Evolutionary conservation across 2,797 vertebrate species (phyloP), one percentile per base, ranked within the genome.

Genomic region (Craterocephalus amniculus): DNA sequence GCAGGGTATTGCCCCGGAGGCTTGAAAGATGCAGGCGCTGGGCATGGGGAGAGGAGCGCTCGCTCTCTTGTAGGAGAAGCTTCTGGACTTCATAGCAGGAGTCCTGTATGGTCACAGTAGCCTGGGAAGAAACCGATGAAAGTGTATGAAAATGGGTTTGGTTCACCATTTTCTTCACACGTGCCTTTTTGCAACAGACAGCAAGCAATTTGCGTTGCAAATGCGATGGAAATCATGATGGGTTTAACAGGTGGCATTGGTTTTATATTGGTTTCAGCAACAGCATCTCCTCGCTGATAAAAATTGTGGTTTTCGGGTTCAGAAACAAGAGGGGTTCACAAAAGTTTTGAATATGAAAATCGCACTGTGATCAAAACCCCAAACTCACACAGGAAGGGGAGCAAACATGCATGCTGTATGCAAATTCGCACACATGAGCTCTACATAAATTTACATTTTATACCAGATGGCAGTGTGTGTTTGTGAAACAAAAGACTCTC

Each of bases 71-170:
- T 4, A 96, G 93, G 1, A 96, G 83, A 58, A 97, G 88, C 74
- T 80, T 94, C 43, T 96, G 94, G 77, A 98, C 92, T 75, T 96
- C 95, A 11, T 91, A 95, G 87, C 93, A 96, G 89, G 95, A 97
- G 69, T 97, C 95, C 88, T 97, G 97, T 67, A 98, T 95, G 81
- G 94, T 89, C 84, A 98, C 87, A 2, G 93, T 90, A 2, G 96
- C 97, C 97, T 98, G 70, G 67, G 26, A 38, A 11, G 22, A 72
- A 32, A 68, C 18, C 31, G 20, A 13, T 16, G 20, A 20, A 2
- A 43, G 8, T 22, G 70, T 5, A 58, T 34, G 22, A 26, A 74
- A 73, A 74, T 64, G 58, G 58, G 54, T 58, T 78, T 55, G 13
- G 24, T 18, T 58, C 49, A 70, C 22, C 56, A 48, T 32, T 51